These are phyloP conservation scores for Drosophila nr. fundita DNA, from an alignment of 2,888 invertebrate genomes.

Conservation along the genomic window DNA sequence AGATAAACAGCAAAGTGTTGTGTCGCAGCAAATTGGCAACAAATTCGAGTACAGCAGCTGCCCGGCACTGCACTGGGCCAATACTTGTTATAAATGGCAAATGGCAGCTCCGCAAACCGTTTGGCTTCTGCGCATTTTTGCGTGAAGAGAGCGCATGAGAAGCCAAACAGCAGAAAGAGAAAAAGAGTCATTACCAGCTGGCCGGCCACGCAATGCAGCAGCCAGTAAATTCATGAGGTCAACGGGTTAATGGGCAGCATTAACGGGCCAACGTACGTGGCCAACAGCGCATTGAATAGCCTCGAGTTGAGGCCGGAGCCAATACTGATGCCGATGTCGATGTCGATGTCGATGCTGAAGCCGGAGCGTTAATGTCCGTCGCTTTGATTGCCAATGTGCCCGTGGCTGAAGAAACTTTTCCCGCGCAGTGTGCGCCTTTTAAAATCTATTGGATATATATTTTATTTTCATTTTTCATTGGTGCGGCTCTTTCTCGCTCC, in stretches of 20 bases:
- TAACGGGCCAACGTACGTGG: conserved; percentile 75
- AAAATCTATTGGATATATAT: conserved; percentile 54
- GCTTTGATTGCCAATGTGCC: conserved; percentile 67
- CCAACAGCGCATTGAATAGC: conserved; percentile 33
- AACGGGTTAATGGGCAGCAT: conserved; percentile 81
- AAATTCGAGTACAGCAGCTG: conserved; percentile 59
- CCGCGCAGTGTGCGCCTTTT: conserved; percentile 55
- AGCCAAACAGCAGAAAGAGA: conserved; percentile 34
- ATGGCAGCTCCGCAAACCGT: conserved; percentile 53
- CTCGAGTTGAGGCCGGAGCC: conserved; percentile 1
- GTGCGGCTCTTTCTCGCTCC: not conserved
- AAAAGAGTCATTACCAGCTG: conserved; percentile 72
- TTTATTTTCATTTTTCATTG: conserved; percentile 17
- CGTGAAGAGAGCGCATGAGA: conserved; percentile 56
- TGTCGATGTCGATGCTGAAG: not conserved
- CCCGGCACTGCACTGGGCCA: conserved; percentile 48
- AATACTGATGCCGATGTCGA: not conserved
- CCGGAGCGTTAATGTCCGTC: conserved; percentile 64
- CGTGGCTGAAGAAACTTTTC: conserved; percentile 55
- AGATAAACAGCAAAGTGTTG: conserved; percentile 45
- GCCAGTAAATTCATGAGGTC: conserved; percentile 63
- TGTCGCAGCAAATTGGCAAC: conserved; percentile 76
- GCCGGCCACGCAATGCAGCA: conserved; percentile 66
- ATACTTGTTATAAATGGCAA: conserved; percentile 73
- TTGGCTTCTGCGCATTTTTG: conserved; percentile 82